A percentile compares a stretch with the other conserved stretches of the same genome.
Evolutionary conservation across 2,888 invertebrate species (phyloP).

Genomic region (Thumatha senex): DNA sequence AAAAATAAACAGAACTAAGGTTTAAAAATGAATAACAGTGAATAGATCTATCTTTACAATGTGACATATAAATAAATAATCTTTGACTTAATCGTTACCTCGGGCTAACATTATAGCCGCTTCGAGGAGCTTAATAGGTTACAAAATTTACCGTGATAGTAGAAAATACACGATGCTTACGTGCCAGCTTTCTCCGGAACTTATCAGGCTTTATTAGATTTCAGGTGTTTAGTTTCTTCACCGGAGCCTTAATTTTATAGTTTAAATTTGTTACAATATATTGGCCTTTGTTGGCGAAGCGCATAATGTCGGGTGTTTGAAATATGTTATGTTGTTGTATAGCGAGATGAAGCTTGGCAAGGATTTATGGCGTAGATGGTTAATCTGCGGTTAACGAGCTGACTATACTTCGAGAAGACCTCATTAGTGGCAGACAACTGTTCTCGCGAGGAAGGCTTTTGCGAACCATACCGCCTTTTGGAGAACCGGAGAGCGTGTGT

Average conservation of each 20-base stretch:
- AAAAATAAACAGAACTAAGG: too few relatives aligned
- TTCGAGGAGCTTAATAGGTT: conserved; percentile 82
- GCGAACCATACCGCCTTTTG: too few relatives aligned
- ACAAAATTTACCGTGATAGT: conserved; percentile 81
- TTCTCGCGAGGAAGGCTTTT: too few relatives aligned
- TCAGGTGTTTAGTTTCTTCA: conserved; percentile 65
- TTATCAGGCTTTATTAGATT: conserved; percentile 71
- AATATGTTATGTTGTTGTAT: conserved; percentile 20
- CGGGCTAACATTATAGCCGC: conserved; percentile 81
- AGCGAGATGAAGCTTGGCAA: neutral
- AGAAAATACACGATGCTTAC: conserved; percentile 79
- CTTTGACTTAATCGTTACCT: conserved; percentile 80
- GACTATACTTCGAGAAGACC: too few relatives aligned
- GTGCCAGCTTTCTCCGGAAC: conserved; percentile 67
- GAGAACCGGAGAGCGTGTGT: too few relatives aligned
- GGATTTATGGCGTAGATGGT: neutral
- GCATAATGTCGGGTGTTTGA: neutral
- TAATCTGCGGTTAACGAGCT: neutral
- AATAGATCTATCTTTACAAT: too few relatives aligned
- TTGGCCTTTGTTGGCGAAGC: conserved; percentile 28
- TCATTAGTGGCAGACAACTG: too few relatives aligned
- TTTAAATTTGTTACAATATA: conserved; percentile 39
- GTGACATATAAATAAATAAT: conserved; percentile 47
- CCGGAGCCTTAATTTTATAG: conserved; percentile 41
- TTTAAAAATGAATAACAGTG: too few relatives aligned